Evolutionary conservation across 1,140 invertebrate species (phyloP).

Genomic region (Papilio machaon): DNA sequence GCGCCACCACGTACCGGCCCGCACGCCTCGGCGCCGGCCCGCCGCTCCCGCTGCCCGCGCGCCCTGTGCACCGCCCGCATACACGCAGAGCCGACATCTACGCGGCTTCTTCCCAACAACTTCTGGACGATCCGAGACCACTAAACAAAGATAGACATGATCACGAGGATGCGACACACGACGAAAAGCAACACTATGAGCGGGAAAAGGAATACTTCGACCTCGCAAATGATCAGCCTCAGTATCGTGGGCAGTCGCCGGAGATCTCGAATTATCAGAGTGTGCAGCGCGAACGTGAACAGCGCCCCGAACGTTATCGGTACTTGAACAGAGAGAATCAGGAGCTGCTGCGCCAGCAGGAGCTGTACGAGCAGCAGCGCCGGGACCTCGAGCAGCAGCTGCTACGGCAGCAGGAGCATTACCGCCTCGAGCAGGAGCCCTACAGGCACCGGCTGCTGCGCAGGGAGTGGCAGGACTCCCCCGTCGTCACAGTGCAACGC

Average conservation of each 20-base stretch:
- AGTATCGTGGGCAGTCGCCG: conserved; percentile 38
- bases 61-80: conserved; percentile 60
- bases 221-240: conserved; percentile 36
- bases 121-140: conserved; percentile 55
- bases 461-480: conserved; percentile 9
- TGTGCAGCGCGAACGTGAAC: conserved; percentile 28
- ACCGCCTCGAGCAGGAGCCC: conserved; percentile 48
- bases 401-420: conserved; percentile 40
- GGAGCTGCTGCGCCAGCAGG: conserved; percentile 57
- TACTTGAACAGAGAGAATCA: conserved; percentile 51
- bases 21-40: conserved; percentile 62
- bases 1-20: conserved; percentile 78
- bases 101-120: conserved; percentile 59
- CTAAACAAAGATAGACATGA: conserved; percentile 42
- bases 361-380: conserved; percentile 58
- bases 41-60: conserved; percentile 52
- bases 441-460: conserved; percentile 53
- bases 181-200: conserved; percentile 34
- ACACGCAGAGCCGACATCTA: conserved; percentile 68
- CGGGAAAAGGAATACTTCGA: not conserved
- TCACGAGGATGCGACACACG: conserved; percentile 40
- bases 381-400: conserved; percentile 48
- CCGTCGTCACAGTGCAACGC: conserved; percentile 48
- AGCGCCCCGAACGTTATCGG: conserved; percentile 45
- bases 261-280: conserved; percentile 32